phyloP scores from a whole-genome alignment of 2,797 vertebrate species.

The Brachyrhaphis roseni region DNA sequence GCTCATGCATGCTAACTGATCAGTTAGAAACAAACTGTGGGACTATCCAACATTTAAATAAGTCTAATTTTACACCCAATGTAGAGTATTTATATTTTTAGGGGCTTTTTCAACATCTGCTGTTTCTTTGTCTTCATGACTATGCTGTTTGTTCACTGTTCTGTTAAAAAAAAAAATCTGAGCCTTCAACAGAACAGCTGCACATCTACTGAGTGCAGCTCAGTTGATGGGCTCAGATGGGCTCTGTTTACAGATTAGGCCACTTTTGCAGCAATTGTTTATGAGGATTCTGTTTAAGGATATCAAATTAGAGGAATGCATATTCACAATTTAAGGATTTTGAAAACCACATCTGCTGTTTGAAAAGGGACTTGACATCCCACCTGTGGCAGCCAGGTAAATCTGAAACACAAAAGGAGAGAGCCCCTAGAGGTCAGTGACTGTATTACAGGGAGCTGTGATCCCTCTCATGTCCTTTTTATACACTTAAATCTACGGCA shows the following conservation, averaged over 20 bases:
- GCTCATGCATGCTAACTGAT: slow-evolving; percentile 3
- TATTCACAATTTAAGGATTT: neutral
- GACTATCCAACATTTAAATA: neutral
- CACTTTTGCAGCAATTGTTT: neutral
- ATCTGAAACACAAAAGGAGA: too few species aligned
- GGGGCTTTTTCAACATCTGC: neutral
- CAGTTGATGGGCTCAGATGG: neutral
- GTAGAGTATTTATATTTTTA: neutral
- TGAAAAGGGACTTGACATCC: too few species aligned
- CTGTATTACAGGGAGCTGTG: neutral
- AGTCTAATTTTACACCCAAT: neutral
- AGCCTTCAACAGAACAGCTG: neutral
- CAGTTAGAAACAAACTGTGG: neutral
- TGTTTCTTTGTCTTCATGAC: neutral
- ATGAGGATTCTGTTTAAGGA: neutral
- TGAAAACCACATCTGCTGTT: neutral
- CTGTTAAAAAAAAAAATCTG: neutral
- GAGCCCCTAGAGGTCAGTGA: too few species aligned
- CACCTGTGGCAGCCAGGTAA: too few species aligned
- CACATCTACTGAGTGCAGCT: neutral
- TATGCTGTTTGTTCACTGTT: neutral
- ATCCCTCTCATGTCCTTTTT: neutral
- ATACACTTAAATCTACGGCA: neutral
- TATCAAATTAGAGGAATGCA: neutral
- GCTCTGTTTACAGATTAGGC: neutral